Conservation (phyloP, 1,140 invertebrate species). For the Teleopsis dalmanni region DNA sequence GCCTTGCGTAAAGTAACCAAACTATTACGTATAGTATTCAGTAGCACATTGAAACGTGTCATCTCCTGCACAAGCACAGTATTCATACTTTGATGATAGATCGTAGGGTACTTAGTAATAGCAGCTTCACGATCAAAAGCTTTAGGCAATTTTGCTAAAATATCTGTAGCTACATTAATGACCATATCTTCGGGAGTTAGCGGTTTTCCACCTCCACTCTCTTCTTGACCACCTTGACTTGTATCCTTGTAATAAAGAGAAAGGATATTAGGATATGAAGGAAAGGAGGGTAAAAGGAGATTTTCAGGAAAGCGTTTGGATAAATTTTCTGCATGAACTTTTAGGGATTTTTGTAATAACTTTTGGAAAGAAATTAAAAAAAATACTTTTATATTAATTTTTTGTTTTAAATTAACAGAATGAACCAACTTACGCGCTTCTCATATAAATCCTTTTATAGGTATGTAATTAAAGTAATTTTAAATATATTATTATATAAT, state of each 20-base stretch:
- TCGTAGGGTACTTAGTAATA: constrained; percentile 67
- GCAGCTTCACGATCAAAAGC: constrained; percentile 63
- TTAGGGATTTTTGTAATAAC: constrained; percentile 32
- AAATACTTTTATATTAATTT: not conserved
- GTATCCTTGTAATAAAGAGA: constrained; percentile 34
- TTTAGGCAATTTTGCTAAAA: constrained; percentile 63
- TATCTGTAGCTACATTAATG: constrained; percentile 60
- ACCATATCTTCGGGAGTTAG: constrained; percentile 59
- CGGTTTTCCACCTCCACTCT: constrained; percentile 35
- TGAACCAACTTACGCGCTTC: constrained; percentile 29
- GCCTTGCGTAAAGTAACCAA: constrained; percentile 77
- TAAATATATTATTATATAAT: too few relatives aligned
- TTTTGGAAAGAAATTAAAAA: constrained; percentile 12
- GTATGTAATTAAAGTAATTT: too few relatives aligned
- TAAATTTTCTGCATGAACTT: constrained; percentile 25
- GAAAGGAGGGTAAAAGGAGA: constrained; percentile 31
- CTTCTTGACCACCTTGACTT: constrained; percentile 41
- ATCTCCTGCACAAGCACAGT: constrained; percentile 88
- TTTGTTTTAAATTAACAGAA: not conserved
- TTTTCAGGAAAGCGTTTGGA: constrained; percentile 36
- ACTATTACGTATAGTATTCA: constrained; percentile 65
- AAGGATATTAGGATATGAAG: constrained; percentile 36
- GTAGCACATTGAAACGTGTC: constrained; percentile 77
- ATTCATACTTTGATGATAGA: constrained; percentile 66
- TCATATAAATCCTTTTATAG: constrained; percentile 29